phyloP scores from a whole-genome alignment of 2,888 invertebrate genomes.

The Drosophila gaucha region DNA sequence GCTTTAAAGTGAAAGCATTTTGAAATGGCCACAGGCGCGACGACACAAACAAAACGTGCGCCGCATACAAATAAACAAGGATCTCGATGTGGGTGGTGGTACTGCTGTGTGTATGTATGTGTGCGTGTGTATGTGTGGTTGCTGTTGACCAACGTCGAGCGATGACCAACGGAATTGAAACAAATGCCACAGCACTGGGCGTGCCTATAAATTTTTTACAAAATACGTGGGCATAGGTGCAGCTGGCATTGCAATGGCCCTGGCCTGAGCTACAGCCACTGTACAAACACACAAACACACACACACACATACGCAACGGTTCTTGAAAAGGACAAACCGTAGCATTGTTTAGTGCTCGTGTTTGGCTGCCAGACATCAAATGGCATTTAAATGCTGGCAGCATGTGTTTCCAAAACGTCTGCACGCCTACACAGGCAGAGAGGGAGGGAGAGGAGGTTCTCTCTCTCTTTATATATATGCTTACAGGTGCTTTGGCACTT shows the following conservation, averaged over 20 bases:
- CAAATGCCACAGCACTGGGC: constrained; percentile 71
- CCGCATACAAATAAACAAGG: constrained; percentile 77
- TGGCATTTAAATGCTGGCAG: constrained; percentile 72
- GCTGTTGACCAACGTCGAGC: constrained; percentile 32
- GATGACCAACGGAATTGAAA: constrained; percentile 65
- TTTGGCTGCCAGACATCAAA: constrained; percentile 59
- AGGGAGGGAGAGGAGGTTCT: background rate
- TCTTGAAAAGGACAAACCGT: constrained; percentile 64
- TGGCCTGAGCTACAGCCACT: constrained; percentile 15
- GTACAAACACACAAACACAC: constrained; percentile 18
- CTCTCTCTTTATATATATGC: background rate
- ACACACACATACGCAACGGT: constrained; percentile 7
- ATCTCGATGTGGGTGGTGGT: constrained; percentile 20
- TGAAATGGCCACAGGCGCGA: constrained; percentile 76
- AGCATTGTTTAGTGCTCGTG: constrained; percentile 66
- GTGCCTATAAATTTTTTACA: constrained; percentile 78
- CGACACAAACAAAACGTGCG: constrained; percentile 79
- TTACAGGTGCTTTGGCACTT: constrained; percentile 24
- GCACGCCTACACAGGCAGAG: constrained; percentile 5
- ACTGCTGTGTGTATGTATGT: background rate
- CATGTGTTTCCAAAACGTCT: constrained; percentile 36
- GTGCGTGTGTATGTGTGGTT: constrained; percentile 21
- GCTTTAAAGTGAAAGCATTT: constrained; percentile 74
- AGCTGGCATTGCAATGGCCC: constrained; percentile 37
- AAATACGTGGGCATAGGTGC: constrained; percentile 71